Conservation (phyloP, 64 coral and sea anemone species). For the Trachythela sp. region DNA sequence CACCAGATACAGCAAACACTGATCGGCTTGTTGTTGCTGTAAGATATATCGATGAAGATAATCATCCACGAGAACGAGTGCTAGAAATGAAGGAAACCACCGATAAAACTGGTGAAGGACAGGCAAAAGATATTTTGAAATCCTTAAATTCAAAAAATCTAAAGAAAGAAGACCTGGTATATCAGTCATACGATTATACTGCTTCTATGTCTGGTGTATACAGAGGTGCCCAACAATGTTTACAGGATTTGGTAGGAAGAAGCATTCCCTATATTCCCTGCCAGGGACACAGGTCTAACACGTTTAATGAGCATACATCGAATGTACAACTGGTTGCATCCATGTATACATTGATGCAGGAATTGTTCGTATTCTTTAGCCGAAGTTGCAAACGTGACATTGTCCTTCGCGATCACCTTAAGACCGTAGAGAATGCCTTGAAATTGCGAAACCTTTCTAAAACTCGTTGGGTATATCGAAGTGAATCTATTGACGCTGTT, state of each 20-base stretch:
- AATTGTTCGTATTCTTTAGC: background rate
- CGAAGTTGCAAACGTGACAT: background rate
- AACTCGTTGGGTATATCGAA: background rate
- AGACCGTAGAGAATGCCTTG: background rate
- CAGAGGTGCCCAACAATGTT: background rate
- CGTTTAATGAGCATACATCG: background rate
- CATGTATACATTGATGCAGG: background rate
- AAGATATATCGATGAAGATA: constrained; percentile 20
- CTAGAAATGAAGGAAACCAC: background rate
- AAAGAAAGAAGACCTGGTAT: background rate
- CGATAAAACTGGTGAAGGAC: background rate
- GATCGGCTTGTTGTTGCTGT: constrained; percentile 30
- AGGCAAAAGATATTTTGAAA: background rate
- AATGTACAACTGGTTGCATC: background rate
- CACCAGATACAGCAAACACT: constrained; percentile 8
- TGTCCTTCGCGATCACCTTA: background rate
- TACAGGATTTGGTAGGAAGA: background rate
- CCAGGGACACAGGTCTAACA: background rate
- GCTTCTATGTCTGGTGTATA: background rate
- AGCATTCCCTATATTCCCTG: background rate
- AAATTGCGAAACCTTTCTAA: background rate
- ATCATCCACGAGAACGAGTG: constrained; percentile 21
- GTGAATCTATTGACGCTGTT: background rate
- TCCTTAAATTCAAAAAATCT: too few relatives aligned
- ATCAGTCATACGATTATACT: background rate